Evolutionary conservation across 2,797 vertebrate species (phyloP).

Genomic region (Melanogrammus aeglefinus): DNA sequence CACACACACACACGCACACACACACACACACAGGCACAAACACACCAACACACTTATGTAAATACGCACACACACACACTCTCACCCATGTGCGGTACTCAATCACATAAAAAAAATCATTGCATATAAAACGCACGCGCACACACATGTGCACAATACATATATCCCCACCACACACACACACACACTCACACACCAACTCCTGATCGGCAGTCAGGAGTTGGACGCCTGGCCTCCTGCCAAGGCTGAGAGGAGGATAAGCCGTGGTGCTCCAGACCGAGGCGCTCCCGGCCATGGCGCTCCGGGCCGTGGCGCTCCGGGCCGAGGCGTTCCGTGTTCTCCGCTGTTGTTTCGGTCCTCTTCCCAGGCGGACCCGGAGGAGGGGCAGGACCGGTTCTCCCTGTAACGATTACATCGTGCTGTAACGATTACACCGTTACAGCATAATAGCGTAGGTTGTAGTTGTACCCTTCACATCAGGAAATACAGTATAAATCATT

Average conservation of each 20-base stretch:
- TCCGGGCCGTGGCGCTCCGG: no score
- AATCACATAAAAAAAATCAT: no score
- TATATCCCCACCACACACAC: background rate
- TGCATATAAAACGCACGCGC: no score
- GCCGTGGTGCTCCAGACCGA: background rate
- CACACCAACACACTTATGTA: no score
- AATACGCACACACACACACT: no score
- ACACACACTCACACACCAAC: background rate
- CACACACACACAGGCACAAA: no score
- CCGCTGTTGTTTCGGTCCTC: background rate
- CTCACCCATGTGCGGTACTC: no score
- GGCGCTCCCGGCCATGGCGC: no score
- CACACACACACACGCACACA: no score
- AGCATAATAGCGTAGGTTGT: background rate
- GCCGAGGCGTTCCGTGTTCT: background rate
- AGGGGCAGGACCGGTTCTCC: background rate
- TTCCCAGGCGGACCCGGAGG: background rate
- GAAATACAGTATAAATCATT: background rate
- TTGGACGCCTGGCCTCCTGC: slow-evolving; percentile 32
- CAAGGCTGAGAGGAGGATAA: background rate
- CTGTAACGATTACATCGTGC: background rate
- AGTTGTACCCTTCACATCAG: background rate
- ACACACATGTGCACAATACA: background rate
- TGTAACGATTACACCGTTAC: background rate
- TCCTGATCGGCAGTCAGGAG: slow-evolving; percentile 21